A percentile compares a stretch with the other conserved stretches of the same genome.
Evolutionary conservation across 1,140 invertebrate genomes (phyloP).

Genomic region (Subanguina moxae): DNA sequence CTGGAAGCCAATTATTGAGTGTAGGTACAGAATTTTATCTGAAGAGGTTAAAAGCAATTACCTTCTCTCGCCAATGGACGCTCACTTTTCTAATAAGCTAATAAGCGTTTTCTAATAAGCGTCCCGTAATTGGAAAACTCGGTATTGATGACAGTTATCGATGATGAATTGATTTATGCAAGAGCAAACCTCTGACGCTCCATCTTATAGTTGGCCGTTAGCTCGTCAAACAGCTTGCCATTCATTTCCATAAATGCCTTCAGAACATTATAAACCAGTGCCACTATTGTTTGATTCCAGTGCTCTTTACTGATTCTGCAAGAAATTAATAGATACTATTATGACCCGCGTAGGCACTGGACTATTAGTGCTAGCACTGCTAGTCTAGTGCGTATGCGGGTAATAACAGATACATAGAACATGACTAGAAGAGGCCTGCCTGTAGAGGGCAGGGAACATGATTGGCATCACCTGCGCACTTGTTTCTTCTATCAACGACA

Average conservation of each 20-base stretch:
- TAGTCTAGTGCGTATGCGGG: no score
- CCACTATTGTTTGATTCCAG: slow-evolving; percentile 66
- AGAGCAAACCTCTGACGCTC: slow-evolving; percentile 57
- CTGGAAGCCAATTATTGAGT: no score
- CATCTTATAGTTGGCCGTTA: slow-evolving; percentile 58
- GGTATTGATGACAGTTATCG: not conserved
- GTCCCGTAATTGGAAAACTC: not conserved
- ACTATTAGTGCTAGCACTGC: no score
- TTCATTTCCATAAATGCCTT: slow-evolving; percentile 66
- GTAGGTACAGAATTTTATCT: no score
- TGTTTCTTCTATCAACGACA: slow-evolving; percentile 65
- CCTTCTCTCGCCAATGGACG: no score
- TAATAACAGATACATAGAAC: no score
- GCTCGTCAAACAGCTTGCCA: slow-evolving; percentile 64
- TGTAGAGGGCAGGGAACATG: slow-evolving; percentile 63
- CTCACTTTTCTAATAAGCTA: no score
- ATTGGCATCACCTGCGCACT: slow-evolving; percentile 60
- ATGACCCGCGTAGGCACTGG: not conserved
- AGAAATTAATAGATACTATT: slow-evolving; percentile 18
- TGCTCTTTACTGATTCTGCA: slow-evolving; percentile 62
- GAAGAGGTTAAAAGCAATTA: no score
- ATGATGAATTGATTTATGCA: not conserved
- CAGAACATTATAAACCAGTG: slow-evolving; percentile 64
- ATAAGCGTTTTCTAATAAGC: no score
- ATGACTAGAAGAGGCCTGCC: slow-evolving; percentile 7